Base-by-base conservation (phyloP, 2,888 invertebrate species). In the Xylocampa areola region DNA sequence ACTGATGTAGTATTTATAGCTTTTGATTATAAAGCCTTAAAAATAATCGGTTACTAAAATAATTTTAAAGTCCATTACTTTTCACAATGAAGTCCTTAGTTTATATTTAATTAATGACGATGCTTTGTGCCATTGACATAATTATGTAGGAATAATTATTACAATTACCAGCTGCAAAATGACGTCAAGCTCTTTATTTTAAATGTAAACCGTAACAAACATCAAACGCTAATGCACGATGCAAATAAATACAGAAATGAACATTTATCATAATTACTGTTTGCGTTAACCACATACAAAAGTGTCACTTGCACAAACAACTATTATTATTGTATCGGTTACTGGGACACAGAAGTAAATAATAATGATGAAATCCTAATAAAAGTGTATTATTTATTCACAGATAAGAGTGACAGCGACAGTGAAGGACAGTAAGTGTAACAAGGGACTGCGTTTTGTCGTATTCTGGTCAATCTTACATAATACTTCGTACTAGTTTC, bases 371-470 rank as follows among this genome's bases (percentile, higher is more conserved):
- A 58, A 68, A 75, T 59, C 29, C 39, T 63, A 65, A 68, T 63
- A 48, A 50, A 44, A 57, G 50, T 47, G 17, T 48, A 16, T 47
- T 75, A 50, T 78, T 80, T 80, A 19, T 54, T 96, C 95, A 68
- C 95, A 98, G 97, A 98, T 95, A 97, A 97, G 95, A 97, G 97
- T 95, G 97, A 98, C 96, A 98, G 97, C 95, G 97, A 98, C 95
- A 98, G 97, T 94, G 97, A 98, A 95, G 97, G 97, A 94, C 97
- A 97, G 95, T 97, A 96, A 96, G 83, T 63, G 72, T 73, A 79
- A 74, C 60, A 70, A 74, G 77, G 84, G 82, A 86, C 86, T 86
- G 86, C 87, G 86, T 87, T 86, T 85, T 86, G 87, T 89, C 89
- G 86, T 89, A 92, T 94, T 94, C 94, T 94, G 94, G 94, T 94